Percentiles rank a stretch among this genome's conserved stretches.
Conservation (phyloP, 1,140 invertebrate species). For the Ostrea denselamellosa region DNA sequence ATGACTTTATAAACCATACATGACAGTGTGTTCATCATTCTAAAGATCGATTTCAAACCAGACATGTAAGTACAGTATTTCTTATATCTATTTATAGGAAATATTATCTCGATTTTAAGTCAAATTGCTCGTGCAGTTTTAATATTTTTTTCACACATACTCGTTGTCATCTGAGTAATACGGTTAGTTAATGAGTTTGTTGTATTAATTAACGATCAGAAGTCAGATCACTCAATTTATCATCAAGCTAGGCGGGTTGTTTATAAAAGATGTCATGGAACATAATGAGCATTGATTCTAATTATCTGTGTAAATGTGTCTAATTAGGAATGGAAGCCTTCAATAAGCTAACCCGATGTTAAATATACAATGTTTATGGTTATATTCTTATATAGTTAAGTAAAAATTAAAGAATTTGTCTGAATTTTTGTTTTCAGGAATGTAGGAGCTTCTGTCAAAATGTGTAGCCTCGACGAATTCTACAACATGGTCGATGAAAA, state of each 20-base stretch:
- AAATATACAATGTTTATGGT: background rate
- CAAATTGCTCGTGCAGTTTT: background rate
- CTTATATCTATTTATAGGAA: background rate
- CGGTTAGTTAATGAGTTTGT: background rate
- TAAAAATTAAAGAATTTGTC: background rate
- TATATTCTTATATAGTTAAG: background rate
- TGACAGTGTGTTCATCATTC: constrained; percentile 4
- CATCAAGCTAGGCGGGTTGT: background rate
- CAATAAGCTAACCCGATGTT: background rate
- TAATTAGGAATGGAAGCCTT: background rate
- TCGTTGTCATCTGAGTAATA: background rate
- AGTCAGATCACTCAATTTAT: background rate
- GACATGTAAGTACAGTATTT: background rate
- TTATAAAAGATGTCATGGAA: background rate
- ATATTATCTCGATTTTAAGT: background rate
- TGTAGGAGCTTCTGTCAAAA: background rate
- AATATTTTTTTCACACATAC: background rate
- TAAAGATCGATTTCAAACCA: background rate
- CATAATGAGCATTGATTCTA: background rate
- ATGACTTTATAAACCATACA: background rate
- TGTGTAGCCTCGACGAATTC: background rate
- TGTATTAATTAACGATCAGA: background rate
- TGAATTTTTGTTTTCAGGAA: background rate
- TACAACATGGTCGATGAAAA: background rate
- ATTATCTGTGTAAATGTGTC: background rate